Evolutionary conservation across 2,888 invertebrate genomes (phyloP), one percentile per base, ranked within the genome.

Genomic region (Drosophila barbarae): DNA sequence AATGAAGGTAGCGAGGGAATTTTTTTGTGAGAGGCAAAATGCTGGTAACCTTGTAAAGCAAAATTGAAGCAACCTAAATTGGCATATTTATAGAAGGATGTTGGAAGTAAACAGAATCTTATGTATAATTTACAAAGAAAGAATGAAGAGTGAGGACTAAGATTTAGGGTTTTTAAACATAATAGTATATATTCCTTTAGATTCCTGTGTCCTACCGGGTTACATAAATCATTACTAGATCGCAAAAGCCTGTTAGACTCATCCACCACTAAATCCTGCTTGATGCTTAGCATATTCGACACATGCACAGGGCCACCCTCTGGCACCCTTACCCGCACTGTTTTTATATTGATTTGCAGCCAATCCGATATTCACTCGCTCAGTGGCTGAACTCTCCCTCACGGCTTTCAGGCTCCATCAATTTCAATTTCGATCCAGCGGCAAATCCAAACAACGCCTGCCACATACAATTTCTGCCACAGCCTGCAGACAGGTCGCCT

Each of bases 361-460:
- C 67, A 60, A 50, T 54, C 39, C 54, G 53, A 42, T 61, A 55
- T 39, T 54, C 49, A 56, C 66, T 55, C 66, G 39, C 55, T 34
- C 66, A 44, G 41, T 42, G 13, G 36, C 23, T 35, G 34, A 38
- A 38, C 23, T 36, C 42, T 58, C 39, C 59, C 66, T 30, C 58
- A 58, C 70, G 60, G 52, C 67, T 68, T 68, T 71, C 78, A 71
- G 82, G 73, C 82, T 81, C 84, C 87, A 87, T 86, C 88, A 88
- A 88, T 88, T 87, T 88, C 86, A 87, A 87, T 87, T 88, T 87
- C 81, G 84, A 77, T 85, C 70, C 64, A 69, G 70, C 72, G 70
- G 65, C 79, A 79, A 79, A 79, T 64, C 83, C 68, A 68, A 68
- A 68, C 68, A 61, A 47, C 72, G 75, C 63, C 81, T 84, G 81